These are phyloP conservation scores for Pangasius mekongensis DNA, from an alignment of 2,797 vertebrate genomes.

Conservation along the genomic window DNA sequence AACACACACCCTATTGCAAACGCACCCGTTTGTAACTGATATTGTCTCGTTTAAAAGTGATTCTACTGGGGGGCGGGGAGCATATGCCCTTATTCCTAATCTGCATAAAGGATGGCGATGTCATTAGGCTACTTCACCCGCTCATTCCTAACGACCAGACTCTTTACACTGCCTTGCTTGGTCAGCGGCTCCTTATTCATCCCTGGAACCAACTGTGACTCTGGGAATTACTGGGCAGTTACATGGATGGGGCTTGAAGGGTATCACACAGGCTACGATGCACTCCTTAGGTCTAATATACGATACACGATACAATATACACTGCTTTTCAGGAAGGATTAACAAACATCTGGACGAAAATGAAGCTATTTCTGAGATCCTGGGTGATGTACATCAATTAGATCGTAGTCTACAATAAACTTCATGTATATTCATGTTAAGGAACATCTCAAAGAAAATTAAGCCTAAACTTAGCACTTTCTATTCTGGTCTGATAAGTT, in stretches of 20 bases:
- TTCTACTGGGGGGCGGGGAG: background rate
- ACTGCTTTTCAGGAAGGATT: background rate
- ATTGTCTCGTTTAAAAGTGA: background rate
- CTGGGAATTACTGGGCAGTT: background rate
- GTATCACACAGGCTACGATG: background rate
- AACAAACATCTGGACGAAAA: background rate
- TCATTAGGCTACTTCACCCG: background rate
- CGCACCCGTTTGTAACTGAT: slow-evolving; percentile 2
- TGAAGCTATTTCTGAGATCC: background rate
- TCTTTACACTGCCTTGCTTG: background rate
- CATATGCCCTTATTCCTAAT: slow-evolving; percentile 36
- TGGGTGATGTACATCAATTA: background rate
- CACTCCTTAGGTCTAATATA: background rate
- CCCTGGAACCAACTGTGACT: background rate
- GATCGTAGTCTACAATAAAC: background rate
- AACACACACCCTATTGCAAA: slow-evolving; percentile 45
- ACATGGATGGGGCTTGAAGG: background rate
- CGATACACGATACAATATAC: background rate
- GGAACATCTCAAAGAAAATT: background rate
- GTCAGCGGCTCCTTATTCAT: background rate
- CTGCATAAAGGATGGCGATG: slow-evolving; percentile 28
- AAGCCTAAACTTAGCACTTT: background rate
- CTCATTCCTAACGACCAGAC: background rate
- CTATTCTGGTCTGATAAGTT: background rate
- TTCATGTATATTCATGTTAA: background rate